A percentile compares a stretch with the other conserved stretches of the same genome.
phyloP scores from a whole-genome alignment of 2,113 vertebrate genomes.

The Channa maculata region DNA sequence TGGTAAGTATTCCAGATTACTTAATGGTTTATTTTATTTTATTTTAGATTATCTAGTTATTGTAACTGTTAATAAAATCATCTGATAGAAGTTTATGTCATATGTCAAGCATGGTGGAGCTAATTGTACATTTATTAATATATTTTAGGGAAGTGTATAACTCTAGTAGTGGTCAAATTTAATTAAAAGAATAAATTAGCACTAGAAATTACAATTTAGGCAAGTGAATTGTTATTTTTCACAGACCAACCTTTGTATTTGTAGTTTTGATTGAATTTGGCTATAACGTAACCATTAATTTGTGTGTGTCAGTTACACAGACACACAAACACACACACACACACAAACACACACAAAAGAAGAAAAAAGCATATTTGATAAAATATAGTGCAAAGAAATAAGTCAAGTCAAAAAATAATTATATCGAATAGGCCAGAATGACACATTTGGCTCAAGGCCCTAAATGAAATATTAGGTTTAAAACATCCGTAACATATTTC shows the following conservation, averaged over 20 bases:
- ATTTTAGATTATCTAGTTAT: not conserved
- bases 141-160: not conserved
- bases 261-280: too few relatives aligned
- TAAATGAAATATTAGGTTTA: too few relatives aligned
- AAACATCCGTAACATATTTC: too few relatives aligned
- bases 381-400: not conserved
- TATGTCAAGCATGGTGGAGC: not conserved
- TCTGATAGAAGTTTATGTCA: not conserved
- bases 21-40: not conserved
- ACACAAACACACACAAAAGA: not conserved
- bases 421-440: too few relatives aligned
- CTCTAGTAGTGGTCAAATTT: too few relatives aligned
- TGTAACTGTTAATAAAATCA: not conserved
- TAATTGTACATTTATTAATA: not conserved
- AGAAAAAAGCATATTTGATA: not conserved
- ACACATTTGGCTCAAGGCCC: too few relatives aligned
- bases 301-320: too few relatives aligned
- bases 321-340: not conserved
- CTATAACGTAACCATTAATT: not conserved
- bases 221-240: too few relatives aligned
- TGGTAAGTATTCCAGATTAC: slow-evolving; percentile 59
- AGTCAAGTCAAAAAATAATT: too few relatives aligned
- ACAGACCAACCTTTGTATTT: too few relatives aligned
- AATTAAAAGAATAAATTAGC: too few relatives aligned
- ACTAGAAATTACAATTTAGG: too few relatives aligned